A percentile compares a stretch with the other conserved stretches of the same genome.
These are phyloP conservation scores for Xenopus petersii DNA, from an alignment of 2,797 vertebrate genomes.

Conservation along the genomic window DNA sequence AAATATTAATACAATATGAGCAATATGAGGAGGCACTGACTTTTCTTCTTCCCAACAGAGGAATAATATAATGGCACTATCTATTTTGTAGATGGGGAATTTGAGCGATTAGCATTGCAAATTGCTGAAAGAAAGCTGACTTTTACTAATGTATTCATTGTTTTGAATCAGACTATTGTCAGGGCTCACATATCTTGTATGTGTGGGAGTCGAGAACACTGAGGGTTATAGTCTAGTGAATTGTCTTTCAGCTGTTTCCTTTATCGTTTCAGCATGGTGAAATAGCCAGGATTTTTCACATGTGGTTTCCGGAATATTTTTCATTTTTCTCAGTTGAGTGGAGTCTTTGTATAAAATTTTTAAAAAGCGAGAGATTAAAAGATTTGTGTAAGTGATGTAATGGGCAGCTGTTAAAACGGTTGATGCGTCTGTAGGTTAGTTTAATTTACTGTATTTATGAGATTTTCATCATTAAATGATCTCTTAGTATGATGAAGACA, in stretches of 20 bases:
- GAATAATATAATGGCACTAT: slow-evolving; percentile 1
- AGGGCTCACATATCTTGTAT: slow-evolving; percentile 47
- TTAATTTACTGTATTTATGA: too few species aligned
- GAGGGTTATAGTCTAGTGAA: slow-evolving; percentile 56
- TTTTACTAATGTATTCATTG: slow-evolving; percentile 70
- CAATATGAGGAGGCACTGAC: neutral
- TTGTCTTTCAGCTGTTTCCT: slow-evolving; percentile 43
- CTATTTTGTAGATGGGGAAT: slow-evolving; percentile 30
- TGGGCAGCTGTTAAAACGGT: too few species aligned
- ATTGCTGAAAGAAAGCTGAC: slow-evolving; percentile 70
- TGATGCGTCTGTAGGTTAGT: too few species aligned
- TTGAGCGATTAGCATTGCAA: slow-evolving; percentile 76
- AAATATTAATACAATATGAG: slow-evolving; percentile 7
- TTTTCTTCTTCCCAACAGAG: slow-evolving; percentile 12
- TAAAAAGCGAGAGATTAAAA: neutral
- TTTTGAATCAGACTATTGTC: slow-evolving; percentile 68
- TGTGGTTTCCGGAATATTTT: slow-evolving; percentile 13
- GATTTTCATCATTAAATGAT: too few species aligned
- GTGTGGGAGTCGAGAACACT: slow-evolving; percentile 68
- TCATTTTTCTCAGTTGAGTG: slow-evolving; percentile 2
- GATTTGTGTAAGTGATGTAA: too few species aligned
- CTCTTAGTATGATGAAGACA: too few species aligned
- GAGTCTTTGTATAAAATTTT: slow-evolving; percentile 1
- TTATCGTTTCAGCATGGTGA: slow-evolving; percentile 18
- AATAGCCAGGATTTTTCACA: slow-evolving; percentile 32